phyloP scores from a whole-genome alignment of 1,140 invertebrate species.

The Nasonia longicornis region DNA sequence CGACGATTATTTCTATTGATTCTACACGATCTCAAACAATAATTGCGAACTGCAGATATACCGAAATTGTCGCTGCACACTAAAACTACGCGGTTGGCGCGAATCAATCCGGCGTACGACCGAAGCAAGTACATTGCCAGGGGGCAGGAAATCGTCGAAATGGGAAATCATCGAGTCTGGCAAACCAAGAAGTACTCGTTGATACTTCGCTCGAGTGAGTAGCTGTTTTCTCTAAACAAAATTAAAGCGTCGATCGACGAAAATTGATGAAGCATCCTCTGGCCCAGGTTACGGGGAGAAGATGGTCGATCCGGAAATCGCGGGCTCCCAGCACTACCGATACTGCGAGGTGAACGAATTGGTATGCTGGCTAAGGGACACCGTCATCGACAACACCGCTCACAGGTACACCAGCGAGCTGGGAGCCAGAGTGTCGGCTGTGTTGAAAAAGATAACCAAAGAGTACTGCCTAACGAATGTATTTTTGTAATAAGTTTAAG shows the following conservation, averaged over 20 bases:
- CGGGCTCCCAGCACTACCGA: slow-evolving; percentile 52
- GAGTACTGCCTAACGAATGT: not conserved
- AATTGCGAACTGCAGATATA: not conserved
- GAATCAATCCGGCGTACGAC: slow-evolving; percentile 70
- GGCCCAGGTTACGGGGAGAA: slow-evolving; percentile 45
- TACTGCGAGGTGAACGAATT: slow-evolving; percentile 69
- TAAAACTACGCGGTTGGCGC: slow-evolving; percentile 46
- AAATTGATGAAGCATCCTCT: not conserved
- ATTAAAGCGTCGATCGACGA: not conserved
- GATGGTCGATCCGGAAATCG: slow-evolving; percentile 46
- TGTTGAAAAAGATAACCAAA: not conserved
- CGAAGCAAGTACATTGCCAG: slow-evolving; percentile 75
- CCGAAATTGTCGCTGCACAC: slow-evolving; percentile 11
- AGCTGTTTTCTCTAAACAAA: not conserved
- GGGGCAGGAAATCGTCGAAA: slow-evolving; percentile 70
- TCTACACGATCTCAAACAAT: too few relatives aligned
- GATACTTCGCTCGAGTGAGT: slow-evolving; percentile 1
- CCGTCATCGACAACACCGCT: slow-evolving; percentile 64
- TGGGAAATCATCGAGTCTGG: slow-evolving; percentile 77
- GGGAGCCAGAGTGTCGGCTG: not conserved
- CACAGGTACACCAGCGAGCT: slow-evolving; percentile 58
- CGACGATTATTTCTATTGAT: not conserved
- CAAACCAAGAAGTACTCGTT: slow-evolving; percentile 55
- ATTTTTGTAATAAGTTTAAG: not conserved
- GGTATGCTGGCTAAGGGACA: slow-evolving; percentile 68